phyloP scores from a whole-genome alignment of 1,140 invertebrate species.

The Hyles vespertilio region DNA sequence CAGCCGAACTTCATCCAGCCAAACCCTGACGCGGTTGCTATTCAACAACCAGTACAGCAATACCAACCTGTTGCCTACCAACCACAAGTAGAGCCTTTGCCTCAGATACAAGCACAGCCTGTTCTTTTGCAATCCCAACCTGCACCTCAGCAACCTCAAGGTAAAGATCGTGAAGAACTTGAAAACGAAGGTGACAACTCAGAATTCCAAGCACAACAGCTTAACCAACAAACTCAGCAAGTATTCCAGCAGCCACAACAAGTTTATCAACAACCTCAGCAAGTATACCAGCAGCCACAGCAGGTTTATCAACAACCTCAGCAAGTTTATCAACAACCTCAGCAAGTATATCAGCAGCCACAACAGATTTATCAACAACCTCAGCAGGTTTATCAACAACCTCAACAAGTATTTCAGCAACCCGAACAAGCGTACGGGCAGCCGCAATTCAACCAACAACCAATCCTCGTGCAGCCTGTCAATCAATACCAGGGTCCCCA shows the following conservation, averaged over 20 bases:
- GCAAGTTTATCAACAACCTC: slow-evolving; percentile 17
- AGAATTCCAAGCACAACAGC: slow-evolving; percentile 3
- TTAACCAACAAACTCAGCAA: slow-evolving; percentile 17
- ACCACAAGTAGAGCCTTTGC: slow-evolving; percentile 4
- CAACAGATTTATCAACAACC: slow-evolving; percentile 18
- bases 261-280: slow-evolving; percentile 18
- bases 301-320: slow-evolving; percentile 16
- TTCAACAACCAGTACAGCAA: slow-evolving; percentile 6
- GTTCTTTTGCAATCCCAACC: slow-evolving; percentile 16
- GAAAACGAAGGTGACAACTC: slow-evolving; percentile 2
- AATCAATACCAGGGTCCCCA: slow-evolving; percentile 13
- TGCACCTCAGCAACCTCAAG: slow-evolving; percentile 3
- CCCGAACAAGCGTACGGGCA: slow-evolving; percentile 15
- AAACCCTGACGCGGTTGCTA: not conserved
- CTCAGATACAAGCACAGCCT: slow-evolving; percentile 27
- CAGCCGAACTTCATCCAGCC: slow-evolving; percentile 3
- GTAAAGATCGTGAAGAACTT: slow-evolving; percentile 5
- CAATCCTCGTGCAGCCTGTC: not conserved
- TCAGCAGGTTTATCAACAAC: slow-evolving; percentile 18
- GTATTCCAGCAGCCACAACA: slow-evolving; percentile 18
- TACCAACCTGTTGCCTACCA: slow-evolving; percentile 12
- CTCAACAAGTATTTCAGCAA: slow-evolving; percentile 19
- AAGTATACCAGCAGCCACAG: slow-evolving; percentile 14
- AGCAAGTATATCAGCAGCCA: slow-evolving; percentile 23
- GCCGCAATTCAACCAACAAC: slow-evolving; percentile 16